Base-by-base conservation (phyloP, 2,797 vertebrate genomes). In the Morus bassanus region DNA sequence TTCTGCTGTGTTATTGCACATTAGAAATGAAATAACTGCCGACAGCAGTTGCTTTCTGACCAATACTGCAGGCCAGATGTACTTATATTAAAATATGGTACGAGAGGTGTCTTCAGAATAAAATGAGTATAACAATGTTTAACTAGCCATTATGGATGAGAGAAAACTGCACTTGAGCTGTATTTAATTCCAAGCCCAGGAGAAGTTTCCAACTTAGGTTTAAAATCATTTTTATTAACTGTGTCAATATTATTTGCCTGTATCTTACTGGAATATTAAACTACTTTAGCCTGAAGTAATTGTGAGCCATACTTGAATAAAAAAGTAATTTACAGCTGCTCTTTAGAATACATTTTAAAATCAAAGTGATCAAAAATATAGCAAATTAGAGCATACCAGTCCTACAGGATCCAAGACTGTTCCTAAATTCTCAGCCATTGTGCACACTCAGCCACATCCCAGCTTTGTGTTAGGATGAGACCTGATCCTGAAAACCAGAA, bases 1-100 rank as follows among this genome's bases (percentile, higher is more conserved):
- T 91, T 94, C 92, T 95, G 54, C 50, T 93, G 70, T 80, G 88
- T 93, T 96, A 91, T 48, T 93, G 70, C 79, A 79, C 89, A 89
- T 94, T 85, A 95, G 88, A 96, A 93, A 89, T 63, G 12, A 91
- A 95, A 69, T 61, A 87, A 78, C 68, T 91, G 86, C 88, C 78
- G 92, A 84, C 18, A 94, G 77, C 46, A 67, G 69, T 80, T 91
- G 56, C 80, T 89, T 95, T 95, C 74, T 94, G 93, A 85, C 88
- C 4, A 0, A 33, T 50, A 50, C 27, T 60, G n/a, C 69, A 80
- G 67, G 60, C n/a, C 53, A 92, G 48, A 93, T 43, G 77, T 28
- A 41, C 39, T 67, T 45, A 35, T 7, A 89, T 60, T 93, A 83
- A 92, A 94, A 65, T 48, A 28, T 13, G 39, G n/a, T 96, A 64